A percentile compares a stretch with the other conserved stretches of the same genome.
These are phyloP conservation scores for Hafferia zeledoni DNA, from an alignment of 2,797 vertebrate species.

Conservation along the genomic window DNA sequence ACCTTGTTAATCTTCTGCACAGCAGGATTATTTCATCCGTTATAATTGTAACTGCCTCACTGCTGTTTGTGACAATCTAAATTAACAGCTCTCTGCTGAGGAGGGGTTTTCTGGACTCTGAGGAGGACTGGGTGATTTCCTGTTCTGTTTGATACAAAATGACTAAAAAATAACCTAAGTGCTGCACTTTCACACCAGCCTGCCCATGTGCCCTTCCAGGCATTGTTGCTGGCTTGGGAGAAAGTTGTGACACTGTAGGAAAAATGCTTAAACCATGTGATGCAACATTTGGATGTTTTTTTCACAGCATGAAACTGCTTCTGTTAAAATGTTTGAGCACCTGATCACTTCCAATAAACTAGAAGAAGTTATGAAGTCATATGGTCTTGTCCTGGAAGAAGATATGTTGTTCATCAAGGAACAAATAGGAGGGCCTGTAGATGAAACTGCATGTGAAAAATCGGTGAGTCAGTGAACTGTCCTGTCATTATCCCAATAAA, in stretches of 20 bases:
- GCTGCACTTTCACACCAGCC: not conserved
- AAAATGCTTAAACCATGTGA: not conserved
- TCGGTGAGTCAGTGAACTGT: constrained; percentile 32
- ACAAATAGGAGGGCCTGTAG: constrained; percentile 85
- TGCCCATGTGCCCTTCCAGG: not conserved
- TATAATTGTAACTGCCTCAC: not conserved
- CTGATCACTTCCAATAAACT: constrained; percentile 84
- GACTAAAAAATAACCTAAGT: not conserved
- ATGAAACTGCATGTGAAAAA: constrained; percentile 3
- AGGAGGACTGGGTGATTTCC: fast-evolving
- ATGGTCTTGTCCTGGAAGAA: constrained; percentile 84
- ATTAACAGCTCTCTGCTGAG: not conserved
- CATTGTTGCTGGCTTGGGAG: not conserved
- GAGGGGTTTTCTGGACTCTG: not conserved
- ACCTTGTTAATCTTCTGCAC: not conserved
- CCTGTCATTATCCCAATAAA: not conserved
- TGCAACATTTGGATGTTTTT: not conserved
- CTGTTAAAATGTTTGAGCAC: constrained; percentile 92
- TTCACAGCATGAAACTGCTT: constrained; percentile 87
- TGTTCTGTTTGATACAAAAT: not conserved
- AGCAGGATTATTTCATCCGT: not conserved
- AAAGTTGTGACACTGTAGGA: not conserved
- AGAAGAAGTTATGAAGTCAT: constrained; percentile 74
- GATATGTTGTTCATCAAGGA: constrained; percentile 94
- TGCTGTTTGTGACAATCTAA: not conserved